phyloP scores from a whole-genome alignment of 2,888 invertebrate species.

The Drosophila kokeensis region DNA sequence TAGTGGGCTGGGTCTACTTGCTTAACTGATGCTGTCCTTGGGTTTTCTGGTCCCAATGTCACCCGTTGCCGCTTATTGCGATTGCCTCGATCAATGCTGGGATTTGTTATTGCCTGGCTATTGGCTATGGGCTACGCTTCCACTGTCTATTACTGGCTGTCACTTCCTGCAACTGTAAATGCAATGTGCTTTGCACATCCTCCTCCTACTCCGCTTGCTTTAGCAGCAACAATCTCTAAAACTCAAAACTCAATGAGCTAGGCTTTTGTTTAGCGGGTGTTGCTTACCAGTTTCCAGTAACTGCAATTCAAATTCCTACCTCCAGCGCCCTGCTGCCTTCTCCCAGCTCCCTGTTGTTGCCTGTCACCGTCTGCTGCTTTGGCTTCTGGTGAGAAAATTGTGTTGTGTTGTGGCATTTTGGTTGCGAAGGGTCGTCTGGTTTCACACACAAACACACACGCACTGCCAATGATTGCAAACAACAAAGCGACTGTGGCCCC shows the following conservation, averaged over 20 bases:
- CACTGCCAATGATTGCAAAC: conserved; percentile 49
- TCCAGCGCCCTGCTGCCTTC: not conserved
- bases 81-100: conserved; percentile 69
- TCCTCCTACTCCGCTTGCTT: conserved; percentile 2
- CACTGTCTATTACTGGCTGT: conserved; percentile 34
- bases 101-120: conserved; percentile 57
- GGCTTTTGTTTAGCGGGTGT: conserved; percentile 69
- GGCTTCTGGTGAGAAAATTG: conserved; percentile 72
- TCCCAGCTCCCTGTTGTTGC: not conserved
- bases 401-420: conserved; percentile 77
- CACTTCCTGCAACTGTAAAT: conserved; percentile 62
- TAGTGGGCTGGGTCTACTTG: conserved; percentile 2
- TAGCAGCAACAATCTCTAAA: conserved; percentile 41
- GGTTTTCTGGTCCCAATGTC: conserved; percentile 23
- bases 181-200: conserved; percentile 25
- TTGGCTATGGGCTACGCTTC: conserved; percentile 7
- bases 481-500: conserved; percentile 55
- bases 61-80: conserved; percentile 53
- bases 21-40: conserved; percentile 34
- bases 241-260: conserved; percentile 72
- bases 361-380: conserved; percentile 4
- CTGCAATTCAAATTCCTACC: conserved; percentile 11
- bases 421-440: conserved; percentile 71
- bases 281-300: conserved; percentile 24
- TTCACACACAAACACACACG: conserved; percentile 10